These are phyloP conservation scores for Aulostomus chinensis DNA, from an alignment of 2,797 vertebrate genomes.

Conservation along the genomic window DNA sequence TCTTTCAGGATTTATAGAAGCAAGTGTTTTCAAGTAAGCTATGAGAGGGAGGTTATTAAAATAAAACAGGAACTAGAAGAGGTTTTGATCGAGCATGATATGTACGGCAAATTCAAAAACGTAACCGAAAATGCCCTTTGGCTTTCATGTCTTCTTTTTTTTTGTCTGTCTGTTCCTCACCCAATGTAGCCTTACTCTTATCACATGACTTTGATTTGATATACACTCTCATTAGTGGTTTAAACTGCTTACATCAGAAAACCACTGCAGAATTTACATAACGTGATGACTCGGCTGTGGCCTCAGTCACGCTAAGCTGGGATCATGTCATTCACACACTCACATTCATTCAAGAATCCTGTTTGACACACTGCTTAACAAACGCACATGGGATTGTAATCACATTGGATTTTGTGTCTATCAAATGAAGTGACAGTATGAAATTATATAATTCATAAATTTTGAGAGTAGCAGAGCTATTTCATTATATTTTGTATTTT, in stretches of 20 bases:
- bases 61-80: too few relatives aligned
- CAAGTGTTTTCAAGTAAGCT: too few relatives aligned
- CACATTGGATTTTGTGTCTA: conserved; percentile 15
- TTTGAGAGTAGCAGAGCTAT: background rate
- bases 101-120: too few relatives aligned
- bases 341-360: conserved; percentile 23
- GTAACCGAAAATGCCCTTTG: too few relatives aligned
- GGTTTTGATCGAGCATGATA: too few relatives aligned
- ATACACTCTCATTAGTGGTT: background rate
- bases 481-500: background rate
- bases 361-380: conserved; percentile 20
- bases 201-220: conserved; percentile 7
- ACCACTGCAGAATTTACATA: conserved; percentile 14
- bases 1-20: too few relatives aligned
- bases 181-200: too few relatives aligned
- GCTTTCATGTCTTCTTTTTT: too few relatives aligned
- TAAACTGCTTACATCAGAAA: conserved; percentile 10
- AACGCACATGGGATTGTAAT: conserved; percentile 14
- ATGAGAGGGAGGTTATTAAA: too few relatives aligned
- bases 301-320: conserved; percentile 15
- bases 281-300: conserved; percentile 14
- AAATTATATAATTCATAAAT: background rate
- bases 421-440: conserved; percentile 6
- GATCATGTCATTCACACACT: conserved; percentile 15
- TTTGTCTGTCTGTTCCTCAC: background rate